Percentiles rank a stretch among this genome's conserved stretches.
Evolutionary conservation across 37 sponge, comb jelly and placozoan species (phyloP).

Genomic region (Ephydatia muelleri): DNA sequence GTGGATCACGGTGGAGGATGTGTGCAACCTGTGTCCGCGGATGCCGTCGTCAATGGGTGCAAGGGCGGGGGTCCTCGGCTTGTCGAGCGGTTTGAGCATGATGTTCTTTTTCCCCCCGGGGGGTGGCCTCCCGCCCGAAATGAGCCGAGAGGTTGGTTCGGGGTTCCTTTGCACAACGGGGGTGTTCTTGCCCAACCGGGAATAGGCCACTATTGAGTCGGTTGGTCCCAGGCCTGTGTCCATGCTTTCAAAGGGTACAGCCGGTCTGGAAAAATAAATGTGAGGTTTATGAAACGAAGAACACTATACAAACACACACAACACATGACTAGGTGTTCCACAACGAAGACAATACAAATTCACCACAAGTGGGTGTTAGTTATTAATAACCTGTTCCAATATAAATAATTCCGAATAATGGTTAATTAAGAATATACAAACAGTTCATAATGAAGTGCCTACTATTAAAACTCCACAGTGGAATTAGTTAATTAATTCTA

Average conservation of each 20-base stretch:
- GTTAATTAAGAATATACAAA: too few species aligned
- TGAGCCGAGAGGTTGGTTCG: constrained; percentile 33
- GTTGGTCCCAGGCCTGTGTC: background rate
- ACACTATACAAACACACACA: too few species aligned
- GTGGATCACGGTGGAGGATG: background rate
- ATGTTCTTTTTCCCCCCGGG: constrained; percentile 20
- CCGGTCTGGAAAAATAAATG: too few species aligned
- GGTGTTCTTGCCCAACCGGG: background rate
- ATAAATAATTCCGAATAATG: too few species aligned
- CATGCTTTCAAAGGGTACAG: background rate
- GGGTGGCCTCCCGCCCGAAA: constrained; percentile 21
- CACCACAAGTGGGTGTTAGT: too few species aligned
- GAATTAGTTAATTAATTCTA: too few species aligned
- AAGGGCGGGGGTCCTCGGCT: constrained; percentile 63
- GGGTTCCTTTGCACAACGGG: constrained; percentile 11
- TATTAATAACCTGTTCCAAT: too few species aligned
- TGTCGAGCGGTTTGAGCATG: constrained; percentile 52
- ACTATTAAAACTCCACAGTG: too few species aligned
- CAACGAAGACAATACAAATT: too few species aligned
- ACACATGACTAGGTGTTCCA: too few species aligned
- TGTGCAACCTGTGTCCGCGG: constrained; percentile 12
- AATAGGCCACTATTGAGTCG: constrained; percentile 22
- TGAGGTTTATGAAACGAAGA: too few species aligned
- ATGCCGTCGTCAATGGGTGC: constrained; percentile 35
- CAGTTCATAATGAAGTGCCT: too few species aligned